These are phyloP conservation scores for Polylopha cassiicola DNA, from an alignment of 2,888 invertebrate genomes.

Conservation along the genomic window DNA sequence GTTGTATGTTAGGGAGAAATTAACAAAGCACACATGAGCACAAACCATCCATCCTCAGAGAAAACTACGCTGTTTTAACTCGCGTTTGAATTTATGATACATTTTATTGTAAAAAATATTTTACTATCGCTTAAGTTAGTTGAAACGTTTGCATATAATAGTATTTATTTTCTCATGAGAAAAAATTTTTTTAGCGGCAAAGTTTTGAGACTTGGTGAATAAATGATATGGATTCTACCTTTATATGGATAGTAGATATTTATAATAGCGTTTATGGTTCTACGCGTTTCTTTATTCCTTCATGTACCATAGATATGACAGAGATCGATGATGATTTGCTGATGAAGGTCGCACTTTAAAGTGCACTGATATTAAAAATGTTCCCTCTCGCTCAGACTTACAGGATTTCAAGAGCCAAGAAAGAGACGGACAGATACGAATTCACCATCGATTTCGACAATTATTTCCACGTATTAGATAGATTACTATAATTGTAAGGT, in stretches of 20 bases:
- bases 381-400: conserved; percentile 26
- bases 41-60: conserved; percentile 75
- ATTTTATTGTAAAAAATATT: conserved; percentile 76
- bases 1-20: conserved; percentile 64
- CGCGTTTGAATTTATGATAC: conserved; percentile 77
- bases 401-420: conserved; percentile 9
- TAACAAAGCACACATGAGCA: conserved; percentile 74
- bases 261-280: conserved; percentile 39
- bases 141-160: conserved; percentile 72
- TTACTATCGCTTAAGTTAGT: conserved; percentile 75
- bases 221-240: conserved; percentile 60
- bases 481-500: conserved; percentile 56
- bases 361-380: conserved; percentile 20
- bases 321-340: conserved; percentile 38
- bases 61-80: conserved; percentile 68
- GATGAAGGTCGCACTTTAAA: not conserved
- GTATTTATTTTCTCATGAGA: conserved; percentile 68
- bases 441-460: conserved; percentile 13
- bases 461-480: conserved; percentile 58
- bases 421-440: conserved; percentile 15
- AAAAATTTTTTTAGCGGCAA: conserved; percentile 55
- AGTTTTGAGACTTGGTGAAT: conserved; percentile 56
- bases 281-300: conserved; percentile 51
- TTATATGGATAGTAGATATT: conserved; percentile 53
- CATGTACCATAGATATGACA: conserved; percentile 46